Evolutionary conservation across 2,113 vertebrate species (phyloP).

Genomic region (Passer domesticus): DNA sequence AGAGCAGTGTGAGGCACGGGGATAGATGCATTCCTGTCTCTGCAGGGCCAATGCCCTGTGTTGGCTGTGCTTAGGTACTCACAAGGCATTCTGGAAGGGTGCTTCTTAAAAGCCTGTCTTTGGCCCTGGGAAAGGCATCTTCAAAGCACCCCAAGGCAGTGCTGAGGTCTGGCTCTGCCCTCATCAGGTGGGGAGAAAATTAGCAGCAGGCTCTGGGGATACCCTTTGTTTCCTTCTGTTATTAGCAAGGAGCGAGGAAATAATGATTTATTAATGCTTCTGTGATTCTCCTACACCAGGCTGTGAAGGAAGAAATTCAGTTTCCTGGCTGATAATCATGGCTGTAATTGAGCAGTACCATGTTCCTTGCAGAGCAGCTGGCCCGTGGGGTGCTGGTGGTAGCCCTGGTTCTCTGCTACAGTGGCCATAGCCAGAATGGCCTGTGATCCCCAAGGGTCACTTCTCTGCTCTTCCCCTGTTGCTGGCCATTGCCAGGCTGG

Average conservation of each 20-base stretch:
- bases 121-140: background rate
- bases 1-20: accelerated
- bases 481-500: background rate
- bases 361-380: background rate
- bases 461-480: background rate
- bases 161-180: background rate
- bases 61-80: background rate
- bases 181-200: background rate
- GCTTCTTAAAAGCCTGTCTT: background rate
- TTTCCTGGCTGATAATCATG: background rate
- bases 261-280: slow-evolving; percentile 57
- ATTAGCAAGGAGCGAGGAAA: background rate
- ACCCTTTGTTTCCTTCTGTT: slow-evolving; percentile 26
- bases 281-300: background rate
- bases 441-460: background rate
- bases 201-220: background rate
- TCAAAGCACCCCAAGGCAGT: background rate
- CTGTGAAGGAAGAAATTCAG: background rate
- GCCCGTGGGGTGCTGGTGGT: background rate
- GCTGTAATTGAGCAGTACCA: background rate
- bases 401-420: background rate
- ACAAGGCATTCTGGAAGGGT: background rate
- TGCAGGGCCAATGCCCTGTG: background rate
- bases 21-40: background rate
- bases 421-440: background rate